phyloP scores from a whole-genome alignment of 2,888 invertebrate genomes.

The Philopedon plagiatum region DNA sequence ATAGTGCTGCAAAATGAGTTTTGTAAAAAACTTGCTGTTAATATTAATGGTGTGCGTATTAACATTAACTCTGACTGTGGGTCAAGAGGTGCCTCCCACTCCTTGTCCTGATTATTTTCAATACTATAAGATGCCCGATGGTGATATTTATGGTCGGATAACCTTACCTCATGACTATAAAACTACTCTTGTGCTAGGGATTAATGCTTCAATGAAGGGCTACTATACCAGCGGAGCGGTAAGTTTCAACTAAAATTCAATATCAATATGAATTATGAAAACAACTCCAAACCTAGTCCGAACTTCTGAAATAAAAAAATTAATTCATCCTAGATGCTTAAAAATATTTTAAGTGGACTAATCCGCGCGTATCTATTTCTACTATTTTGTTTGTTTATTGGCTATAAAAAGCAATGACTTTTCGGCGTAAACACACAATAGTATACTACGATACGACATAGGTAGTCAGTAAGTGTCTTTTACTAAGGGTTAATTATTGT shows the following conservation, averaged over 20 bases:
- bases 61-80: background rate
- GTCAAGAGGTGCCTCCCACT: slow-evolving; percentile 54
- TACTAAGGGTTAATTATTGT: too few relatives aligned
- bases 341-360: too few relatives aligned
- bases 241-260: slow-evolving; percentile 33
- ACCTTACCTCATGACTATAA: slow-evolving; percentile 54
- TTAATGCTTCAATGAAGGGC: slow-evolving; percentile 55
- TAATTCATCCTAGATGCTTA: too few relatives aligned
- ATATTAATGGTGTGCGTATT: background rate
- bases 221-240: slow-evolving; percentile 50
- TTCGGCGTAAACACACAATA: too few relatives aligned
- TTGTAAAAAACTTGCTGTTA: background rate
- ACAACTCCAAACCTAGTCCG: too few relatives aligned
- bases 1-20: background rate
- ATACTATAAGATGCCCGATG: slow-evolving; percentile 53
- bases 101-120: slow-evolving; percentile 60
- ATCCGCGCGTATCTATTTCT: too few relatives aligned
- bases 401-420: too few relatives aligned
- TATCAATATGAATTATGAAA: too few relatives aligned
- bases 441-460: too few relatives aligned
- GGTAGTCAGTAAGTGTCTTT: too few relatives aligned
- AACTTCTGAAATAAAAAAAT: too few relatives aligned
- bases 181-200: slow-evolving; percentile 46
- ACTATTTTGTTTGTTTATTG: too few relatives aligned
- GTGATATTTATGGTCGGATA: slow-evolving; percentile 53